Evolutionary conservation across 92 coral and sea anemone genomes (phyloP), one percentile per base, ranked within the genome.

Genomic region (Diadumene lineata): DNA sequence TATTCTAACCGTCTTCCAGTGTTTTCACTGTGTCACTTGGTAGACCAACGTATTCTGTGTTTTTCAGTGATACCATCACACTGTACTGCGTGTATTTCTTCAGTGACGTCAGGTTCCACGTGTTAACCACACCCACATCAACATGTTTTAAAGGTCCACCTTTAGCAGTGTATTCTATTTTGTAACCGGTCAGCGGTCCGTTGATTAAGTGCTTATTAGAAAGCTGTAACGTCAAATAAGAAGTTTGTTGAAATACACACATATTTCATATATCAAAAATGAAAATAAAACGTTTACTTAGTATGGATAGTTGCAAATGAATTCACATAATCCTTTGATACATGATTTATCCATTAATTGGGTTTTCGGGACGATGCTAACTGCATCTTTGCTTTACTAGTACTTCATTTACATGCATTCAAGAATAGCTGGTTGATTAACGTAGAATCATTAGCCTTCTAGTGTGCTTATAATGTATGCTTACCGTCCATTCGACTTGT

Each of bases 151-250:
- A 7, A 1, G 43, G 1, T 27, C 78, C 67, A 56, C 51, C 51
- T 32, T 72, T 18, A 28, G 78, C 50, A 24, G 67, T 72, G 57
- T 72, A 55, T 15, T 27, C 23, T 31, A 72, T 43, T 43, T 0
- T 2, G 56, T 72, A 72, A 10, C 78, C 78, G 16, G 51, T 56
- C 50, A 72, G 29, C 50, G 78, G 68, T 30, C 78, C 78, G 19
- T 72, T 8, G 18, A 72, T 31, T 23, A 34, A 28, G 28, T 68
- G 32, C 22, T 6, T 27, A 0, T 34, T 10, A 10, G 38, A 15
- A 27, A 15, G 55, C 73, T 68, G 44, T 21, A 22, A 27, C 22
- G 26, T 21, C 65, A 60, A 7, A 32, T 2, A 60, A 13, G 48
- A 38, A 38, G 13, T 4, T 38, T 38, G 13, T 38, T 38, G 13